These are phyloP conservation scores for Aporophyla lueneburgensis DNA, from an alignment of 2,888 invertebrate species.

Conservation along the genomic window DNA sequence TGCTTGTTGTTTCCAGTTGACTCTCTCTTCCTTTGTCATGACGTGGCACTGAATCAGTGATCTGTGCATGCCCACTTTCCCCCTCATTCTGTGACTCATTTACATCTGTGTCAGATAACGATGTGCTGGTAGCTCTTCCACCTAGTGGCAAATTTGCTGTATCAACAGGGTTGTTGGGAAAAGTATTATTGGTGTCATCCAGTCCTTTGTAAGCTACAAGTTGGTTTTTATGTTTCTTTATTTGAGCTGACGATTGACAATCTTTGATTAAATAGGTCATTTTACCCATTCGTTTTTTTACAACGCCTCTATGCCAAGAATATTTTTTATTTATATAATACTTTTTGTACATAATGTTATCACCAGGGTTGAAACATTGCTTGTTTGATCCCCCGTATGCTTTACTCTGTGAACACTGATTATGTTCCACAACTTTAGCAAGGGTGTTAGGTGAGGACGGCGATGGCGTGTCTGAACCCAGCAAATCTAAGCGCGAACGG, in stretches of 20 bases:
- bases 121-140: not conserved
- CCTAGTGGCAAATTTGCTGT: too few relatives aligned
- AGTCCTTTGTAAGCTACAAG: not conserved
- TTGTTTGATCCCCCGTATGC: not conserved
- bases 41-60: not conserved
- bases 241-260: not conserved
- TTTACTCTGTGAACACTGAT: not conserved
- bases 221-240: slow-evolving; percentile 1
- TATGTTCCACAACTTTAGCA: not conserved
- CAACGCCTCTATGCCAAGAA: not conserved
- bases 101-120: not conserved
- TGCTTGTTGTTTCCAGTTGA: not conserved
- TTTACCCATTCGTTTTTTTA: not conserved
- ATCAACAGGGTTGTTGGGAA: not conserved
- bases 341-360: not conserved
- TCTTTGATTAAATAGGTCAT: not conserved
- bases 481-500: not conserved
- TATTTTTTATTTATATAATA: not conserved
- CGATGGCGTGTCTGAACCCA: not conserved
- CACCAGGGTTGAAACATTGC: not conserved
- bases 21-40: not conserved
- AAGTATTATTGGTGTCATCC: not conserved
- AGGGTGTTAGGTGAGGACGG: not conserved
- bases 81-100: not conserved
- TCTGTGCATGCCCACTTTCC: not conserved